Base-by-base conservation (phyloP, 2,888 invertebrate species). In the Phortica okadai region DNA sequence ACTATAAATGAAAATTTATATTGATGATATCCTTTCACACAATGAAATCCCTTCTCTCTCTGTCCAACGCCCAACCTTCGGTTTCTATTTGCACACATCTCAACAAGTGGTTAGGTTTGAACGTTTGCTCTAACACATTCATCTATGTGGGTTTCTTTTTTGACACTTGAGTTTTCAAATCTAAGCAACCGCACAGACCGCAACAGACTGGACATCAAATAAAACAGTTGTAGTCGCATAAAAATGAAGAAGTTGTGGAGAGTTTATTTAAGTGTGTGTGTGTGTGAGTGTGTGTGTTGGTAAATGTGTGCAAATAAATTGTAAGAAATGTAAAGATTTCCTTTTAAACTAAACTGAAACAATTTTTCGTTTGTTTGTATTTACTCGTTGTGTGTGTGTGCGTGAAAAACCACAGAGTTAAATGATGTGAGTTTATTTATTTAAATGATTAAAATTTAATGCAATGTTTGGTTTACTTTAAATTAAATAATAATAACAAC, bases 181-280 rank as follows among this genome's bases (percentile, higher is more conserved):
- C 21, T 42, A n/a, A 58, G n/a, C 16, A 64, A 74, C 59, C 58
- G 16, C 4, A 33, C 45, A 5, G 33, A 33, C 33, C 33, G 33
- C 33, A 59, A 42, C n/a, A 44, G n/a, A 44, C 62, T 69, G 44
- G 42, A 78, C 79, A 76, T 78, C 81, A 80, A 78, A 25, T 62
- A 25, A 6, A 33, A 33, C 33, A 33, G 33, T 33, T 33, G 33
- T 33, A 33, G 33, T 33, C 1, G 0, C 33, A 33, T 33, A 33
- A 33, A 33, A 33, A 33, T 33, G 33, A 33, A 33, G 33, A 33
- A 33, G 33, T 33, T 33, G 33, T 33, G 25, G 59, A n/a, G 25
- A 21, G 54, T 54, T 54, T 54, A 54, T n/a, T 54, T 54, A 3
- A 14, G 0, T 21, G 33, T 59, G 59, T 58, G 14, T 58, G 14